A percentile compares a stretch with the other conserved stretches of the same genome.
phyloP scores from a whole-genome alignment of 2,888 invertebrate genomes.

The Cecidostiba fungosa region DNA sequence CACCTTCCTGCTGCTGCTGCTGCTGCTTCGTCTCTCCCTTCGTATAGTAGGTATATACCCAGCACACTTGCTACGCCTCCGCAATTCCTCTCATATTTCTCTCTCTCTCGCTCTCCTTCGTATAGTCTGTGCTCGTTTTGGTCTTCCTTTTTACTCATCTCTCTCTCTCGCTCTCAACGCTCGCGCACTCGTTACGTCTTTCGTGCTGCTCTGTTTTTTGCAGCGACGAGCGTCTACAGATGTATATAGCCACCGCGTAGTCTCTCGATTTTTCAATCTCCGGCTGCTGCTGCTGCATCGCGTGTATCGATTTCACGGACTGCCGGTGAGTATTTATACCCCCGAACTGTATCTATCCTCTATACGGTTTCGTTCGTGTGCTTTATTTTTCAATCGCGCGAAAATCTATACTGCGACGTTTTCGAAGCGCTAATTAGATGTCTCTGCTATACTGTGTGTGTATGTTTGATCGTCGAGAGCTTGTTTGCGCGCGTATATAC shows the following conservation, averaged over 20 bases:
- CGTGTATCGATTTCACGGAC: constrained; percentile 27
- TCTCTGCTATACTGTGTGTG: background rate
- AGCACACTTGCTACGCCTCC: background rate
- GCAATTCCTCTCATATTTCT: constrained; percentile 48
- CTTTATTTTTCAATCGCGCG: background rate
- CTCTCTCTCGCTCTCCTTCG: constrained; percentile 40
- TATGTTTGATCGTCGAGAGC: background rate
- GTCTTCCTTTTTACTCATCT: constrained; percentile 7
- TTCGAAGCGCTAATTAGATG: background rate
- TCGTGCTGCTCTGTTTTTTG: constrained; percentile 14
- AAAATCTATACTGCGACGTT: too few relatives aligned
- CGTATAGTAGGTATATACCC: background rate
- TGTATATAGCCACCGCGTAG: background rate
- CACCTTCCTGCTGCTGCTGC: background rate
- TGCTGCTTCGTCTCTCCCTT: constrained; percentile 25
- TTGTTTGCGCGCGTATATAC: background rate
- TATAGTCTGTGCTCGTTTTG: constrained; percentile 19
- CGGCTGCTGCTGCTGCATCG: background rate
- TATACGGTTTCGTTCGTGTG: background rate
- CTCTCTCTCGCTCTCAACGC: background rate
- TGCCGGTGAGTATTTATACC: constrained; percentile 3
- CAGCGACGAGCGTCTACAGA: background rate
- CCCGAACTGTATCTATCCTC: background rate
- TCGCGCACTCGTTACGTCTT: constrained; percentile 4
- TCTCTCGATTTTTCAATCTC: constrained; percentile 44